Conservation (phyloP, 2,113 vertebrate genomes). For the Paracyprichromis sp. region DNA sequence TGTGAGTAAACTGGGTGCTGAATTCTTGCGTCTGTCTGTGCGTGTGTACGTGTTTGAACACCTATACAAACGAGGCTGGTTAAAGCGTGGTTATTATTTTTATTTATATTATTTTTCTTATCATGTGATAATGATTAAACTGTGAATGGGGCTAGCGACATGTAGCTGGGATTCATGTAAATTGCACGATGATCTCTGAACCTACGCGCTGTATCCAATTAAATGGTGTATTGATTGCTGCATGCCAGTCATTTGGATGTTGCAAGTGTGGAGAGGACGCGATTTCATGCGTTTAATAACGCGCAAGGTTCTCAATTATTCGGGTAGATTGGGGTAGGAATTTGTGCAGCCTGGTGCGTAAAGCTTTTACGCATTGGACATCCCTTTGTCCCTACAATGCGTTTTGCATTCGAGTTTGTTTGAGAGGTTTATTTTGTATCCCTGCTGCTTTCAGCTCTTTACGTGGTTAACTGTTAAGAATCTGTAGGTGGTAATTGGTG, state of each 20-base stretch:
- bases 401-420: conserved; percentile 40
- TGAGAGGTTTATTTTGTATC: conserved; percentile 19
- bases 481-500: conserved; percentile 57
- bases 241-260: neutral
- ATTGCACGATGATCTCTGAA: conserved; percentile 9
- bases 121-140: neutral
- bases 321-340: neutral
- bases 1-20: conserved; percentile 60
- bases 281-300: neutral
- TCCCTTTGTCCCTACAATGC: conserved; percentile 55
- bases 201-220: conserved; percentile 31
- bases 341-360: conserved; percentile 55
- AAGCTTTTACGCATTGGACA: conserved; percentile 66
- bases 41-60: neutral
- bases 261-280: conserved; percentile 13
- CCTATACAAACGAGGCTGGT: neutral
- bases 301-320: conserved; percentile 1
- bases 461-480: conserved; percentile 3
- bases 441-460: neutral
- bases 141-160: conserved; percentile 9
- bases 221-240: conserved; percentile 37
- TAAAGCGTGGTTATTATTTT: neutral
- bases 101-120: neutral
- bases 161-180: conserved; percentile 8
- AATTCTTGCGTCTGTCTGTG: neutral